These are phyloP conservation scores for Vannuccia rotundouncinata DNA, from an alignment of 2,888 invertebrate species.

Conservation along the genomic window DNA sequence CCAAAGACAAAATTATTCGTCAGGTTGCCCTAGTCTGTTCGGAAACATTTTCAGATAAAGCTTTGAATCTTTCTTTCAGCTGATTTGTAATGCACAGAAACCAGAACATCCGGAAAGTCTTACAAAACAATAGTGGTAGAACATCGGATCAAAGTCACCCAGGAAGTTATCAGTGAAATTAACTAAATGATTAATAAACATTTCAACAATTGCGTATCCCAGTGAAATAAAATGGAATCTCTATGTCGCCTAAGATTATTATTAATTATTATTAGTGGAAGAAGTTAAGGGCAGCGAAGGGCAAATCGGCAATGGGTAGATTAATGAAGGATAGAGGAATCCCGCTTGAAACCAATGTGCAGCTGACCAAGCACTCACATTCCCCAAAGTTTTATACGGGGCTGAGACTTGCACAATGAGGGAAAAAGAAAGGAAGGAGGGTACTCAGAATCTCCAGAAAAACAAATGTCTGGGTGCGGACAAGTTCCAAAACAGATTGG, in stretches of 20 bases:
- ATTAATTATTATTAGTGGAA: no score
- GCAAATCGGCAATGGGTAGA: no score
- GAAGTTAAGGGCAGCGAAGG: no score
- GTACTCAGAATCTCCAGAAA: no score
- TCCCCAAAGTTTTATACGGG: no score
- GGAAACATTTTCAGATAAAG: constrained; percentile 13
- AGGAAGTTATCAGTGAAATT: constrained; percentile 5
- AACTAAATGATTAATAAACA: constrained; percentile 2
- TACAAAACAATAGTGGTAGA: neutral
- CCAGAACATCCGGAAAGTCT: neutral
- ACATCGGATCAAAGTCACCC: constrained; percentile 19
- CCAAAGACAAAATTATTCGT: constrained; percentile 16
- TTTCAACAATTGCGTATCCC: constrained; percentile 10
- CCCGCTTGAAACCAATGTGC: no score
- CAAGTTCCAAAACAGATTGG: no score
- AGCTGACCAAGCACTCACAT: no score
- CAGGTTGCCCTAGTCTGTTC: constrained; percentile 5
- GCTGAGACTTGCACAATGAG: no score
- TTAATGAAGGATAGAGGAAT: no score
- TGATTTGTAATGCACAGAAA: neutral
- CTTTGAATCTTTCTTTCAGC: constrained; percentile 15
- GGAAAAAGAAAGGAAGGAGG: no score
- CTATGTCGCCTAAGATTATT: neutral
- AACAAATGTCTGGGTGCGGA: no score
- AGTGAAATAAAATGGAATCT: constrained; percentile 1